phyloP scores from a whole-genome alignment of 2,113 vertebrate species.

The Okapia johnstoni region DNA sequence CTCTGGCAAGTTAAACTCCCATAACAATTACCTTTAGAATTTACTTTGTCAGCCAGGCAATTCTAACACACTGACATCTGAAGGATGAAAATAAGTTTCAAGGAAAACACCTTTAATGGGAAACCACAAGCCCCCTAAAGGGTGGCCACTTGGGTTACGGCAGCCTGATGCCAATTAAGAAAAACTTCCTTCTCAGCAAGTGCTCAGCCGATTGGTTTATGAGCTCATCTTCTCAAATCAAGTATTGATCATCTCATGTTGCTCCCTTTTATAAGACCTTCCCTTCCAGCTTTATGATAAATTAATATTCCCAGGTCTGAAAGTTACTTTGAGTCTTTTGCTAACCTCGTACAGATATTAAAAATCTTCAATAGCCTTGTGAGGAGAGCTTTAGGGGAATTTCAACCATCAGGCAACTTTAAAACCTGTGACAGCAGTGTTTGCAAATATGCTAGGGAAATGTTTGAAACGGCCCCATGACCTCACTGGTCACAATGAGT shows the following conservation, averaged over 20 bases:
- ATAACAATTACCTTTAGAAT: conserved; percentile 44
- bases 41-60: conserved; percentile 31
- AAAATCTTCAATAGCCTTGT: conserved; percentile 24
- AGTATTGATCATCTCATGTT: conserved; percentile 51
- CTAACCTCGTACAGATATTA: conserved; percentile 4
- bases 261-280: conserved; percentile 31
- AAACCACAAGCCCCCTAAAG: background rate
- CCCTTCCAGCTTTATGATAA: conserved; percentile 50
- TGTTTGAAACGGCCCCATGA: background rate
- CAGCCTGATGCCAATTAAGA: conserved; percentile 25
- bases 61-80: conserved; percentile 24
- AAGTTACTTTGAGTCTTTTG: conserved; percentile 40
- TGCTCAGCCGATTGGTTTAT: conserved; percentile 18
- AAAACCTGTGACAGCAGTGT: background rate
- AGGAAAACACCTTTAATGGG: conserved; percentile 20
- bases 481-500: background rate
- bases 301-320: conserved; percentile 55
- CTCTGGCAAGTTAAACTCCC: conserved; percentile 55
- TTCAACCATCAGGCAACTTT: background rate
- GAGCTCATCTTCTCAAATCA: conserved; percentile 63
- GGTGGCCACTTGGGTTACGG: background rate
- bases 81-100: conserved; percentile 18
- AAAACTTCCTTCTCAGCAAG: conserved; percentile 35
- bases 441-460: background rate
- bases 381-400: background rate